Evolutionary conservation across 1,140 invertebrate genomes (phyloP).

Genomic region (Protaetia brevitarsis): DNA sequence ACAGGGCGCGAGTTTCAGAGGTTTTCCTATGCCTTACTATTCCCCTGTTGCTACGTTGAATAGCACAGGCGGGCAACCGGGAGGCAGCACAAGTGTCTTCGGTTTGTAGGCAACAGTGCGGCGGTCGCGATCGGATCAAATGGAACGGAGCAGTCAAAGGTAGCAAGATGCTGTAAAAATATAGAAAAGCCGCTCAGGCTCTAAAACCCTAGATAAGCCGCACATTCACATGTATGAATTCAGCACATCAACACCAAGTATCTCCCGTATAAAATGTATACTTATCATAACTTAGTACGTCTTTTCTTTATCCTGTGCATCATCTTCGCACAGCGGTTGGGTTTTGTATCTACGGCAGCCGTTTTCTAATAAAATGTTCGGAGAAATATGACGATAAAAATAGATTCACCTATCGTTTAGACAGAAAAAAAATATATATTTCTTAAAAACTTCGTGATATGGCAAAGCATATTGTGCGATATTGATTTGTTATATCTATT

Average conservation of each 20-base stretch:
- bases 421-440: too few relatives aligned
- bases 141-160: conserved; percentile 31
- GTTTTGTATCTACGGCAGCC: conserved; percentile 12
- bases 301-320: conserved; percentile 12
- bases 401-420: conserved; percentile 1
- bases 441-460: too few relatives aligned
- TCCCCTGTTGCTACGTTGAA: conserved; percentile 17
- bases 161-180: conserved; percentile 42
- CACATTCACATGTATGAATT: conserved; percentile 51
- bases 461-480: too few relatives aligned
- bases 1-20: background rate
- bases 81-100: background rate
- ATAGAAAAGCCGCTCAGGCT: conserved; percentile 40
- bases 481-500: too few relatives aligned
- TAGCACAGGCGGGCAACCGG: background rate
- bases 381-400: conserved; percentile 16
- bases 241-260: conserved; percentile 48
- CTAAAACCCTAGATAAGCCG: conserved; percentile 44
- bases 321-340: conserved; percentile 3
- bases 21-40: conserved; percentile 10
- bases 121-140: conserved; percentile 25
- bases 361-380: conserved; percentile 10
- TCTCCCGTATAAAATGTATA: conserved; percentile 42
- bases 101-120: conserved; percentile 13
- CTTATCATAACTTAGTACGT: conserved; percentile 40